Percentiles rank a stretch among this genome's conserved stretches.
phyloP scores from a whole-genome alignment of 2,888 invertebrate species.

The Hypena proboscidalis region DNA sequence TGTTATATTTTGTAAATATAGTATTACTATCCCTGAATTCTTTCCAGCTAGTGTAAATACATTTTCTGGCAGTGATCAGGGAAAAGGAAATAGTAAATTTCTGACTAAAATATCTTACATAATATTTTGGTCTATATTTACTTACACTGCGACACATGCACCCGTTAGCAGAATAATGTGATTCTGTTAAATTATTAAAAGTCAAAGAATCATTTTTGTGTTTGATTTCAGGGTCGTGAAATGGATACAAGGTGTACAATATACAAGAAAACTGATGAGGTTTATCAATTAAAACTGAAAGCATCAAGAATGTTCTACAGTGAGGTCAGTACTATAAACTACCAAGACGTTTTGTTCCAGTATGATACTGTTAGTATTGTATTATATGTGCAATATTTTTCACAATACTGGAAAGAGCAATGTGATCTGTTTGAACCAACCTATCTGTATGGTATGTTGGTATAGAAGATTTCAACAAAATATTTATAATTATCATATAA shows the following conservation, averaged over 20 bases:
- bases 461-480: conserved; percentile 58
- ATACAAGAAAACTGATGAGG: conserved; percentile 99
- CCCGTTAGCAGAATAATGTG: not conserved
- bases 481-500: not conserved
- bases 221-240: conserved; percentile 90
- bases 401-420: conserved; percentile 50
- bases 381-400: conserved; percentile 8
- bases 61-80: conserved; percentile 68
- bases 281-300: conserved; percentile 98
- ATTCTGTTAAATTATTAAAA: not conserved
- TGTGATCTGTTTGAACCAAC: conserved; percentile 61
- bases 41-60: conserved; percentile 56
- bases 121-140: conserved; percentile 56
- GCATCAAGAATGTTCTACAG: conserved; percentile 96
- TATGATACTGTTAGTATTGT: conserved; percentile 5
- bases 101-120: conserved; percentile 49
- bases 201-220: conserved; percentile 2
- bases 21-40: conserved; percentile 57
- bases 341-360: conserved; percentile 8
- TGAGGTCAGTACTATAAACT: conserved; percentile 82
- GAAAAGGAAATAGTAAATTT: conserved; percentile 55
- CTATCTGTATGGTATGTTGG: conserved; percentile 45
- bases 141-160: conserved; percentile 46
- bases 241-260: conserved; percentile 98
- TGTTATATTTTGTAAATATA: not conserved